Evolutionary conservation across 64 coral and sea anemone genomes (phyloP), one percentile per base, ranked within the genome.

Genomic region (Acropora tenuis): DNA sequence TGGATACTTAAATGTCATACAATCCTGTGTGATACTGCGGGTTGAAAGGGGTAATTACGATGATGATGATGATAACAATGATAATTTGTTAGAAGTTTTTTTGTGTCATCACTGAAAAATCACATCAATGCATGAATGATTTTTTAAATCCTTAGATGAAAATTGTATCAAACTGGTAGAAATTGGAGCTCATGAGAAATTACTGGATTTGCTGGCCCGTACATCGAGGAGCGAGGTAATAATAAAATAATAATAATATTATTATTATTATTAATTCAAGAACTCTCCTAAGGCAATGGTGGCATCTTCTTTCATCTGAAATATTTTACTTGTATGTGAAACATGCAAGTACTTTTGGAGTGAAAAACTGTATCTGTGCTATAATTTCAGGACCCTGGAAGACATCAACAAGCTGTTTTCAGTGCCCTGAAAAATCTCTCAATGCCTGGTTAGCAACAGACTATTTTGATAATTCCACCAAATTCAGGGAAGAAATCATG

Each of bases 81-180:
- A 30, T 30, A 30, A 30, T 30, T 30, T 30, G 30, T 30, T 30
- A 30, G 30, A 30, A 30, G 30, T 30, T 30, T 30, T 30, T 30
- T 30, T 30, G 30, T 30, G 30, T 30, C 30, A 30, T 30, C 30
- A 30, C 30, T 30, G 30, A 30, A 30, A 30, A 30, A 30, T 30
- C 30, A 30, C 30, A 30, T 30, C 30, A 30, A 30, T 30, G 30
- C 30, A 30, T 30, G 30, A 30, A 30, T 30, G 30, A 30, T 30
- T 30, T 40, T 73, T 41, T 74, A 15, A 50, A 4, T 76, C 86
- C 72, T 76, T 52, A 97, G 95, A 97, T 63, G 83, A 97, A 74
- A 91, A 97, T 61, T 97, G 95, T 61, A 78, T 97, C 43, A 97
- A 94, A 75, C 92, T 97, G 43, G 95, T 97, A 17, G 77, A 97